phyloP scores from a whole-genome alignment of 2,113 vertebrate species.

The Triplophysa rosa region DNA sequence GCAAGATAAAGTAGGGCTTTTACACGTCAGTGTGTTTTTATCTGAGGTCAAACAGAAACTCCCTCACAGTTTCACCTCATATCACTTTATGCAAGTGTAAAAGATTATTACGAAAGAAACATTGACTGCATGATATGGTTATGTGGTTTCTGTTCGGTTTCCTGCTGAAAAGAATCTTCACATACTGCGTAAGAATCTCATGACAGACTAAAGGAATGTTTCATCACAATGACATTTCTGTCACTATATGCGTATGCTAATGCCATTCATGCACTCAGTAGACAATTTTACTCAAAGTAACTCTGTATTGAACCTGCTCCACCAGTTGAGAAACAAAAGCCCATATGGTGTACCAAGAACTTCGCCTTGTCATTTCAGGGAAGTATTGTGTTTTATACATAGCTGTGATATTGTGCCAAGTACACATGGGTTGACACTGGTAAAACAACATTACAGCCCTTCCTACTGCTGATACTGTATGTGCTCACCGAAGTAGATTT shows the following conservation, averaged over 20 bases:
- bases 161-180: neutral
- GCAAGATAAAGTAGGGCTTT: neutral
- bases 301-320: neutral
- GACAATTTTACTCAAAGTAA: no score
- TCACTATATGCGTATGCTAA: no score
- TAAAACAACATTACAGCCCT: no score
- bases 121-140: neutral
- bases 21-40: neutral
- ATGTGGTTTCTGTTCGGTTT: neutral
- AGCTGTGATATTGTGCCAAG: neutral
- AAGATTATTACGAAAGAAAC: neutral
- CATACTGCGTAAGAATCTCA: no score
- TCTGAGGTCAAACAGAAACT: neutral
- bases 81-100: neutral
- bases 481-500: no score
- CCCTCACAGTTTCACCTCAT: neutral
- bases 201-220: neutral
- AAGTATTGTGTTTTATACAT: neutral
- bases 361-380: neutral
- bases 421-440: no score
- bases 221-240: no score
- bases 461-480: no score
- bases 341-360: no score
- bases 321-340: no score
- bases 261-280: no score